Evolutionary conservation across 2,888 invertebrate species (phyloP).

Genomic region (Pteria penguin): DNA sequence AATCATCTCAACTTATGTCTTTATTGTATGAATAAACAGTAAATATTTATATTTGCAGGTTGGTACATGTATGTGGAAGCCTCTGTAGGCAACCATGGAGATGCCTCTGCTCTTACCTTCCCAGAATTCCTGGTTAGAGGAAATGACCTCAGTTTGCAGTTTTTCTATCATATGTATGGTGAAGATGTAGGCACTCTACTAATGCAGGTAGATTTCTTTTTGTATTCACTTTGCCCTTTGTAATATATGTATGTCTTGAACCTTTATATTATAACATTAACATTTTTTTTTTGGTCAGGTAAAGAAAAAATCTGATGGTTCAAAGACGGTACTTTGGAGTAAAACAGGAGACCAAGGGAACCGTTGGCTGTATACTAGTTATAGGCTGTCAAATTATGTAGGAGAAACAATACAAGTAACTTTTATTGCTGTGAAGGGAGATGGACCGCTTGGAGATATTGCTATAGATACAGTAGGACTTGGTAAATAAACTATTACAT

Average conservation of each 20-base stretch:
- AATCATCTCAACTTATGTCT: no score
- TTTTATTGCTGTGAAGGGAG: conserved; percentile 35
- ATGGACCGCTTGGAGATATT: conserved; percentile 34
- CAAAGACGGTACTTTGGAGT: conserved; percentile 8
- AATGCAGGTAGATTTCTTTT: conserved; percentile 25
- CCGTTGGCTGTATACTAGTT: conserved; percentile 12
- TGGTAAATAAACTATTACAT: no score
- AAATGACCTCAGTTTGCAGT: conserved; percentile 3
- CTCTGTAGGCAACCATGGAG: conserved; percentile 20
- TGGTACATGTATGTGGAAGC: conserved; percentile 35
- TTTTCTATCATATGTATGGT: conserved; percentile 42
- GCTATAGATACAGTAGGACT: conserved; percentile 30
- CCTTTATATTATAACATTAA: no score
- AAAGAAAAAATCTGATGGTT: neutral
- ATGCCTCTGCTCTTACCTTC: conserved; percentile 34
- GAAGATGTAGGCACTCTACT: conserved; percentile 24
- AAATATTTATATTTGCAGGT: no score
- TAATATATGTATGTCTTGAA: no score
- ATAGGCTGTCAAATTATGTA: neutral
- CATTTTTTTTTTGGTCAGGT: no score
- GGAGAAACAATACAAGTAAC: conserved; percentile 2
- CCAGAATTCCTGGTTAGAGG: conserved; percentile 27
- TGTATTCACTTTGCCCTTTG: no score
- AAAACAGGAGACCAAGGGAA: conserved; percentile 3
- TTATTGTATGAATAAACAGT: no score